phyloP scores from a whole-genome alignment of 2,888 invertebrate species.

The Cryptocephalus primarius region DNA sequence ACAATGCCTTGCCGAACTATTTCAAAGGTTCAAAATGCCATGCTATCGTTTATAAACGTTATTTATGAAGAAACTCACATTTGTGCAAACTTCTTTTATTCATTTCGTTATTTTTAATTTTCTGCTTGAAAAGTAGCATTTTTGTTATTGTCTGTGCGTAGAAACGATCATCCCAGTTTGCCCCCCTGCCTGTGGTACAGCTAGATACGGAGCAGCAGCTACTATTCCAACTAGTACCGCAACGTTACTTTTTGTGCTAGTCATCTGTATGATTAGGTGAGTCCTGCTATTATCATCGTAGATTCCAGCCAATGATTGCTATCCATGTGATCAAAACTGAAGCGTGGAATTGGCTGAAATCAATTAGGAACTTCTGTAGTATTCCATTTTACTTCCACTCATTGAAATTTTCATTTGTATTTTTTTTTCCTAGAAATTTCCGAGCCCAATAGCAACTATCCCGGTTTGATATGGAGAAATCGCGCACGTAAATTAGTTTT shows the following conservation, averaged over 20 bases:
- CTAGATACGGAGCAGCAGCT: conserved; percentile 48
- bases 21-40: too few relatives aligned
- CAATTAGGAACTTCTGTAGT: too few relatives aligned
- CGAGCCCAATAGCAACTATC: conserved; percentile 62
- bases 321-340: too few relatives aligned
- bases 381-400: too few relatives aligned
- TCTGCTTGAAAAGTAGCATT: not conserved
- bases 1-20: too few relatives aligned
- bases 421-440: conserved; percentile 48
- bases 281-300: conserved; percentile 7
- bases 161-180: conserved; percentile 87
- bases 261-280: conserved; percentile 40
- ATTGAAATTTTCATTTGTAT: not conserved
- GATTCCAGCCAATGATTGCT: too few relatives aligned
- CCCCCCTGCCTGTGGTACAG: conserved; percentile 80
- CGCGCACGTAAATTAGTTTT: too few relatives aligned
- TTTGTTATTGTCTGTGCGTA: conserved; percentile 38
- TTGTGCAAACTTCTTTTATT: not conserved
- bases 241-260: conserved; percentile 40
- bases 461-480: conserved; percentile 47
- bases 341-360: too few relatives aligned
- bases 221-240: conserved; percentile 42
- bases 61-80: not conserved
- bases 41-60: too few relatives aligned
- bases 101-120: not conserved